phyloP scores from a whole-genome alignment of 2,797 vertebrate species.

The Pogonophryne albipinna region DNA sequence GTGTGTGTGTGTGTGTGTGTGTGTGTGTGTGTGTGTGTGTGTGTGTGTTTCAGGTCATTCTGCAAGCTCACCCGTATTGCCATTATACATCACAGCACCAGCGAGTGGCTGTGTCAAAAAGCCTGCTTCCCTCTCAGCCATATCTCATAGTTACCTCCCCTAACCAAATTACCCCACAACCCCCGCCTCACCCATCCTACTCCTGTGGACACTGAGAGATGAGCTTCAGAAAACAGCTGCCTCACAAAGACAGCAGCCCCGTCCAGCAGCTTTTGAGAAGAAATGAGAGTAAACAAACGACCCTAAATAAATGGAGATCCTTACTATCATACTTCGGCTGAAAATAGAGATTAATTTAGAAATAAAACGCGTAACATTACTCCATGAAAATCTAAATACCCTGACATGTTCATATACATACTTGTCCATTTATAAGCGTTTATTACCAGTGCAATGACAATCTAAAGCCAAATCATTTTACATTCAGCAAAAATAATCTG shows the following conservation, averaged over 20 bases:
- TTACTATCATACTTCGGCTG: slow-evolving; percentile 13
- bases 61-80: slow-evolving; percentile 76
- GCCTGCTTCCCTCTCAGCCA: slow-evolving; percentile 75
- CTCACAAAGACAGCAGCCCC: slow-evolving; percentile 56
- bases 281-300: slow-evolving; percentile 49
- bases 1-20: slow-evolving; percentile 24
- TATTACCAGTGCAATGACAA: not conserved
- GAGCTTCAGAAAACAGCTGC: slow-evolving; percentile 64
- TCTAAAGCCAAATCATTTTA: slow-evolving; percentile 22
- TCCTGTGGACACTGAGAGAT: slow-evolving; percentile 70
- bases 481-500: slow-evolving; percentile 22
- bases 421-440: slow-evolving; percentile 10
- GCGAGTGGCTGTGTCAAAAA: slow-evolving; percentile 83
- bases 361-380: slow-evolving; percentile 1
- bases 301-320: slow-evolving; percentile 26
- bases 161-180: slow-evolving; percentile 85
- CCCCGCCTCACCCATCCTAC: slow-evolving; percentile 59
- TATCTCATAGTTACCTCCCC: slow-evolving; percentile 88
- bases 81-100: slow-evolving; percentile 84
- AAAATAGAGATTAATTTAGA: slow-evolving; percentile 14
- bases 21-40: slow-evolving; percentile 29
- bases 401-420: slow-evolving; percentile 14
- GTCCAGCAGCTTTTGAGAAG: slow-evolving; percentile 52
- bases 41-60: slow-evolving; percentile 41
- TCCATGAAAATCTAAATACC: not conserved